phyloP scores from a whole-genome alignment of 1,140 invertebrate genomes.

The Chironomus striatipennis region DNA sequence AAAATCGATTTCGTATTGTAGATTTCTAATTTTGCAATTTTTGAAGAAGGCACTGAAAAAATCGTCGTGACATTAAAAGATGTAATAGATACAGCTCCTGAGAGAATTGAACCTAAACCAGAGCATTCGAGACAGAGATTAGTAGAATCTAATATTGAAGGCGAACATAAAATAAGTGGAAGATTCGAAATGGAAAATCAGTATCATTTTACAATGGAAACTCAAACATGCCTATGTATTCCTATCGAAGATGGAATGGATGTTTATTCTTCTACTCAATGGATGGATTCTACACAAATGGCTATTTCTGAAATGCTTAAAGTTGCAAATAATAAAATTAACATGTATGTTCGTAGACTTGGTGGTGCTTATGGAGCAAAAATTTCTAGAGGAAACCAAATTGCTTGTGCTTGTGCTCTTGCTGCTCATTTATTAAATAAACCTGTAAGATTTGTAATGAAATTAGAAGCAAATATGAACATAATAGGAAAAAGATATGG shows the following conservation, averaged over 20 bases:
- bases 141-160: too few species aligned
- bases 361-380: conserved; percentile 54
- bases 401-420: conserved; percentile 44
- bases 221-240: conserved; percentile 51
- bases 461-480: conserved; percentile 52
- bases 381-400: conserved; percentile 42
- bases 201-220: conserved; percentile 55
- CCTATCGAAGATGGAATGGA: conserved; percentile 59
- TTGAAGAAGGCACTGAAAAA: too few species aligned
- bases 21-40: too few species aligned
- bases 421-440: conserved; percentile 47
- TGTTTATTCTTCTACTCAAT: conserved; percentile 55
- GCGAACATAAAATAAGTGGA: background rate
- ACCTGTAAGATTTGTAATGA: conserved; percentile 50
- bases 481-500: conserved; percentile 50
- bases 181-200: conserved; percentile 35
- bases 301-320: conserved; percentile 49
- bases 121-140: too few species aligned
- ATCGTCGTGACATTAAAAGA: too few species aligned
- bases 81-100: too few species aligned
- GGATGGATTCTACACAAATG: conserved; percentile 52
- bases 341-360: conserved; percentile 47
- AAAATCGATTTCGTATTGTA: too few species aligned
- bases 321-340: conserved; percentile 41
- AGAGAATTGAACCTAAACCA: too few species aligned